Conservation (phyloP, 2,888 invertebrate species). For the Mechanitis mazaeus region DNA sequence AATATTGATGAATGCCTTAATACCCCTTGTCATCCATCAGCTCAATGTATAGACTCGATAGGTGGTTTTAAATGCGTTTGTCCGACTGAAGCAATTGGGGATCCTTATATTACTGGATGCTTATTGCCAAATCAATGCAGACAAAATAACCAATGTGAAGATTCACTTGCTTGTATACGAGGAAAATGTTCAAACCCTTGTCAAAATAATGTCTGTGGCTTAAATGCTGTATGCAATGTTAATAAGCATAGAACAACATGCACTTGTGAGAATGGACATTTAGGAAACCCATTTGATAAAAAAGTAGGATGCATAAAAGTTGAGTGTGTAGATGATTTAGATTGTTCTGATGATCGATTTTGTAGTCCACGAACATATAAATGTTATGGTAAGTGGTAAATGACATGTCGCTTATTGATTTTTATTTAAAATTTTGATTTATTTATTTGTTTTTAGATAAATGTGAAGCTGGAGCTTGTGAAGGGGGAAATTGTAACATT, state of each 20-base stretch:
- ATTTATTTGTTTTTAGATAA: slow-evolving; percentile 77
- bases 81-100: slow-evolving; percentile 86
- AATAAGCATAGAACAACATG: slow-evolving; percentile 84
- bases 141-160: slow-evolving; percentile 83
- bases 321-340: slow-evolving; percentile 86
- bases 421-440: no score
- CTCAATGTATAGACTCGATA: slow-evolving; percentile 85
- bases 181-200: slow-evolving; percentile 91
- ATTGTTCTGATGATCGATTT: slow-evolving; percentile 84
- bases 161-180: slow-evolving; percentile 83
- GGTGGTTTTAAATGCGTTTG: slow-evolving; percentile 90
- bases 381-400: slow-evolving; percentile 80
- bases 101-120: slow-evolving; percentile 82
- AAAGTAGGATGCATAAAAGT: slow-evolving; percentile 91
- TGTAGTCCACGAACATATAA: slow-evolving; percentile 86
- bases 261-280: slow-evolving; percentile 85
- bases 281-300: slow-evolving; percentile 87
- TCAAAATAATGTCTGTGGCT: slow-evolving; percentile 81
- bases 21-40: slow-evolving; percentile 86
- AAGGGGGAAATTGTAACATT: slow-evolving; percentile 86
- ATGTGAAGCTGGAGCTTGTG: slow-evolving; percentile 86
- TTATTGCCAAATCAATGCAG: slow-evolving; percentile 85
- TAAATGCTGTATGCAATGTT: slow-evolving; percentile 85
- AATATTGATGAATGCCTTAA: slow-evolving; percentile 91
- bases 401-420: no score